A percentile compares a stretch with the other conserved stretches of the same genome.
phyloP scores from a whole-genome alignment of 2,113 vertebrate species.

The Myotis davidii region DNA sequence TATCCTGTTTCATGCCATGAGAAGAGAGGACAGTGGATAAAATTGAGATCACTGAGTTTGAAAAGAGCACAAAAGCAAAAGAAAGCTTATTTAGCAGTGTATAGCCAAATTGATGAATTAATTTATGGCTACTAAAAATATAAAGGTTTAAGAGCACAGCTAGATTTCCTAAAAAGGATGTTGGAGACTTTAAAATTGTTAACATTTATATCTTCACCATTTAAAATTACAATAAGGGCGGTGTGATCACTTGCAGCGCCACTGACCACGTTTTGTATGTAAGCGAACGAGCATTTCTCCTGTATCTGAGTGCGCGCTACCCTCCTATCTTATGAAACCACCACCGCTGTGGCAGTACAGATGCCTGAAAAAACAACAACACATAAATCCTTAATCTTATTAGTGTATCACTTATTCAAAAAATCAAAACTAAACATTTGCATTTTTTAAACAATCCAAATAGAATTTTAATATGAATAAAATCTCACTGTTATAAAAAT shows the following conservation, averaged over 20 bases:
- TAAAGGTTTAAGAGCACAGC: background rate
- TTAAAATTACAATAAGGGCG: background rate
- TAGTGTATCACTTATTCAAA: background rate
- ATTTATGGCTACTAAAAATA: conserved; percentile 1
- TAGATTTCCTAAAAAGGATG: background rate
- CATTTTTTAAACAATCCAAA: background rate
- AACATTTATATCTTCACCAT: background rate
- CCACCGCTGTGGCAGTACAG: too few relatives aligned
- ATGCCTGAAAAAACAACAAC: background rate
- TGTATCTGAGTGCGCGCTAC: too few relatives aligned
- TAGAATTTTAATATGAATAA: background rate
- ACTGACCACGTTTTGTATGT: background rate
- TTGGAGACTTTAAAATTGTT: conserved; percentile 9
- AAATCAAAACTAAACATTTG: background rate
- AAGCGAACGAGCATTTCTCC: background rate
- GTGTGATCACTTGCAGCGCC: background rate
- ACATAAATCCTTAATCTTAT: background rate
- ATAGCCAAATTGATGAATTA: background rate
- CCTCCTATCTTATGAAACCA: background rate
- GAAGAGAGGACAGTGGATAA: background rate
- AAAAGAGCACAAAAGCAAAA: conserved; percentile 32
- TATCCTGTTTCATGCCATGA: background rate
- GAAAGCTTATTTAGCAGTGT: background rate
- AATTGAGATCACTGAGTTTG: conserved; percentile 36
- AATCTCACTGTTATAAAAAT: background rate